Conservation (phyloP, 2,888 invertebrate species). For the Drosophila nr. fundita region DNA sequence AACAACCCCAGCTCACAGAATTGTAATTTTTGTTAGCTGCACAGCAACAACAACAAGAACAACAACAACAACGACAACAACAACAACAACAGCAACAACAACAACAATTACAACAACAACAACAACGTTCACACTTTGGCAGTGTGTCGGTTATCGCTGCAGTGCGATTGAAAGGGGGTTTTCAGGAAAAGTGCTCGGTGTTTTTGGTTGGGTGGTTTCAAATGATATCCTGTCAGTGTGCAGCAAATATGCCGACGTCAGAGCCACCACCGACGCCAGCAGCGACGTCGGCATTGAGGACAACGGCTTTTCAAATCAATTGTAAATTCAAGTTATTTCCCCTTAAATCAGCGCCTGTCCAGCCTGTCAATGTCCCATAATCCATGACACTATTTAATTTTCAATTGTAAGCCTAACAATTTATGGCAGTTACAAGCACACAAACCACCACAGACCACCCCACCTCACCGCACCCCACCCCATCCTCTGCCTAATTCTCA, state of each 20-base stretch:
- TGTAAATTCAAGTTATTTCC: slow-evolving; percentile 72
- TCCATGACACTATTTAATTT: slow-evolving; percentile 76
- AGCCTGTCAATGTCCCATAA: slow-evolving; percentile 64
- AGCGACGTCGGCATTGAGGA: slow-evolving; percentile 43
- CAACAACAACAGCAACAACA: slow-evolving; percentile 15
- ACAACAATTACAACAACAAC: slow-evolving; percentile 15
- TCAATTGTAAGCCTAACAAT: slow-evolving; percentile 68
- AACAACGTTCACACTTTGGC: slow-evolving; percentile 69
- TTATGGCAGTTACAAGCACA: slow-evolving; percentile 51
- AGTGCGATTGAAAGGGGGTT: slow-evolving; percentile 16
- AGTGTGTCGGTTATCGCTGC: slow-evolving; percentile 68
- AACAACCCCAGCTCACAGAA: slow-evolving; percentile 37
- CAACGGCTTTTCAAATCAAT: slow-evolving; percentile 76
- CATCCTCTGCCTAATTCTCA: neutral
- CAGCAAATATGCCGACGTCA: slow-evolving; percentile 17
- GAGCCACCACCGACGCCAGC: slow-evolving; percentile 12
- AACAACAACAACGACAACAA: slow-evolving; percentile 10
- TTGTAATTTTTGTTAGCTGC: slow-evolving; percentile 61
- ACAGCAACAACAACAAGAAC: slow-evolving; percentile 30
- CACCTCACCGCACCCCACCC: rapidly evolving
- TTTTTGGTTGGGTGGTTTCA: slow-evolving; percentile 40
- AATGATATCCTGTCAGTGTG: slow-evolving; percentile 65
- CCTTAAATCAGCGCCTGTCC: slow-evolving; percentile 72
- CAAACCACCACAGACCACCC: neutral
- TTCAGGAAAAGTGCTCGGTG: neutral